Conservation (phyloP, 2,888 invertebrate genomes). For the Scelioninae gen. 2 region DNA sequence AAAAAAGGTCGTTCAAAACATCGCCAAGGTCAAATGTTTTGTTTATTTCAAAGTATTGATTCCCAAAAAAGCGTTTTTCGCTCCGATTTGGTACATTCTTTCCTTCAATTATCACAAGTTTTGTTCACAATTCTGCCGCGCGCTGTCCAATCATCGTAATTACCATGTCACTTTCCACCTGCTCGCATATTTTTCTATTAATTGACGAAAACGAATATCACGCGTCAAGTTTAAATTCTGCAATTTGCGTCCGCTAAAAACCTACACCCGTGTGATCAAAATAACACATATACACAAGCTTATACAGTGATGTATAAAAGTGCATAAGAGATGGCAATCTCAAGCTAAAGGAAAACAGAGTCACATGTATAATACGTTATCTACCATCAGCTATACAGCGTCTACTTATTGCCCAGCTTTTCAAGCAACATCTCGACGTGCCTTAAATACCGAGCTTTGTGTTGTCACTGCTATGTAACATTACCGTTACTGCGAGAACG, state of each 20-base stretch:
- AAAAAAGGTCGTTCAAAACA: too few species aligned
- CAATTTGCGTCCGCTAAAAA: constrained; percentile 31
- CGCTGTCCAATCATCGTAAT: too few species aligned
- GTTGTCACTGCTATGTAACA: constrained; percentile 65
- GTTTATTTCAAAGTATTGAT: too few species aligned
- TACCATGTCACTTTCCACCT: too few species aligned
- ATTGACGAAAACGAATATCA: constrained; percentile 9
- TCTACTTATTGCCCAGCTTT: constrained; percentile 72
- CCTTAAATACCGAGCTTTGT: constrained; percentile 69
- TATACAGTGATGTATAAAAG: constrained; percentile 70
- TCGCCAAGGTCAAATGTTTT: too few species aligned
- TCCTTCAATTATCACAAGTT: too few species aligned
- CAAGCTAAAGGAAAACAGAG: constrained; percentile 68
- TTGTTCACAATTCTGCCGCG: too few species aligned
- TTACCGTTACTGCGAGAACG: constrained; percentile 62
- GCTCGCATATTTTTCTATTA: too few species aligned
- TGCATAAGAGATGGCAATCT: constrained; percentile 75
- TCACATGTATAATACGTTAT: constrained; percentile 69
- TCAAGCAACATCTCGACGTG: constrained; percentile 66
- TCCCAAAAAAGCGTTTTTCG: too few species aligned
- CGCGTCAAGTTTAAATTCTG: constrained; percentile 19
- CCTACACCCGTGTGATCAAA: constrained; percentile 39
- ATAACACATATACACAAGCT: constrained; percentile 50
- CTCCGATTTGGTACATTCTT: too few species aligned
- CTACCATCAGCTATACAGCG: constrained; percentile 65